phyloP scores from a whole-genome alignment of 2,797 vertebrate genomes.

The Emydoidea blandingii region DNA sequence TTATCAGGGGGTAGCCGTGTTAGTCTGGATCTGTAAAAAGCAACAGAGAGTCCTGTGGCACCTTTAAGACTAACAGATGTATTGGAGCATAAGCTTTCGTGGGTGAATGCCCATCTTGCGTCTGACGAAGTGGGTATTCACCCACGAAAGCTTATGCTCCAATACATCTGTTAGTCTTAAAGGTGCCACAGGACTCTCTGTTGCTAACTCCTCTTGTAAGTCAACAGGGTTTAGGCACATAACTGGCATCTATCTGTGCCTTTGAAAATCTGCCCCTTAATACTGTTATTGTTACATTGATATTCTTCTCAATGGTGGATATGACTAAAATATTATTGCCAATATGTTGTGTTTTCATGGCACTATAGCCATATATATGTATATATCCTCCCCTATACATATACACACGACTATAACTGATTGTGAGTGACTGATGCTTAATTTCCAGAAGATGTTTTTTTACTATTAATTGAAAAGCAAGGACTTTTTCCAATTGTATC shows the following conservation, averaged over 20 bases:
- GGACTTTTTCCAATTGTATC: neutral
- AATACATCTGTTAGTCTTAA: too few relatives aligned
- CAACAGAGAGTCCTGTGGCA: too few relatives aligned
- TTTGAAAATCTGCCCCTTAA: neutral
- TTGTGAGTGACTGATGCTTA: neutral
- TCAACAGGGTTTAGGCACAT: neutral
- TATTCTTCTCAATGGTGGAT: neutral
- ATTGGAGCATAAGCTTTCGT: too few relatives aligned
- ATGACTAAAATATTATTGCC: neutral
- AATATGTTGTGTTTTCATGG: neutral
- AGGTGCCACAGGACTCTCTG: too few relatives aligned
- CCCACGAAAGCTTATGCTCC: too few relatives aligned
- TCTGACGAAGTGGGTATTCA: too few relatives aligned
- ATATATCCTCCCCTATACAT: rapidly evolving
- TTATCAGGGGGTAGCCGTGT: neutral
- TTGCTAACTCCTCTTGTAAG: neutral
- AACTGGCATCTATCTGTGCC: rapidly evolving
- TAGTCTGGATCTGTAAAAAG: too few relatives aligned
- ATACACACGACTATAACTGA: rapidly evolving
- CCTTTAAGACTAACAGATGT: too few relatives aligned
- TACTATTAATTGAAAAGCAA: neutral
- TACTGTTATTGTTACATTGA: neutral
- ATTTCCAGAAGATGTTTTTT: neutral
- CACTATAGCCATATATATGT: neutral
- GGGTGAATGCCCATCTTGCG: too few relatives aligned